phyloP scores from a whole-genome alignment of 2,888 invertebrate genomes.

The Bugula neritina region DNA sequence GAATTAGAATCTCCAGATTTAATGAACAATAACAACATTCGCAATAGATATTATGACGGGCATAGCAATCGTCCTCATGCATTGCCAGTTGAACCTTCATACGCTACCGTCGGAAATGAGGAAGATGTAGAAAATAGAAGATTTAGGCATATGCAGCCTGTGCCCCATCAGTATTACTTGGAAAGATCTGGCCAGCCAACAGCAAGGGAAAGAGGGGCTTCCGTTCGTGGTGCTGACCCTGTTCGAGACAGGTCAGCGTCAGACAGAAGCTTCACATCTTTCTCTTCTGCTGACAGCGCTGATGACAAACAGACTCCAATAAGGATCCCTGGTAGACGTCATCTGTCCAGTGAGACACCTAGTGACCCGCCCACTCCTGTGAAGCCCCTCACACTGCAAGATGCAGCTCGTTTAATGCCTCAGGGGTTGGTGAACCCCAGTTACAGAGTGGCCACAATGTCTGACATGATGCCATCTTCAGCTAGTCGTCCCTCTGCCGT shows the following conservation, averaged over 20 bases:
- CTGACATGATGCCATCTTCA: not conserved
- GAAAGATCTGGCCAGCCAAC: not conserved
- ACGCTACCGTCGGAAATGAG: not conserved
- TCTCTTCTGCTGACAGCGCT: not conserved
- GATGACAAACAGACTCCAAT: slow-evolving; percentile 17
- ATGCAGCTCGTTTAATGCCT: not conserved
- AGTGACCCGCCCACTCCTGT: not conserved
- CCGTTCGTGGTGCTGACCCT: not conserved
- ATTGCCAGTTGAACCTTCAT: not conserved
- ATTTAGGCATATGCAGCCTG: slow-evolving; percentile 9
- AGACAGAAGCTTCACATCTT: not conserved
- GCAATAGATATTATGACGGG: not conserved
- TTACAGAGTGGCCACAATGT: slow-evolving; percentile 18
- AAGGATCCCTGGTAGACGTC: not conserved
- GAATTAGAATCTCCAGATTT: not conserved
- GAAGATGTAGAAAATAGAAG: not conserved
- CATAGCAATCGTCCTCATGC: not conserved
- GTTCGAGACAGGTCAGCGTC: not conserved
- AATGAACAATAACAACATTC: not conserved
- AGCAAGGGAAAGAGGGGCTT: not conserved
- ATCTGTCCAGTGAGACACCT: not conserved
- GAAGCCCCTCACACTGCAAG: not conserved
- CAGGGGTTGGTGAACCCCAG: slow-evolving; percentile 20
- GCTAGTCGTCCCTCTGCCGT: not conserved
- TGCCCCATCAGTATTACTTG: slow-evolving; percentile 20